Evolutionary conservation across 2,797 vertebrate genomes (phyloP), one percentile per base, ranked within the genome.

Genomic region (Aldrovandia affinis): DNA sequence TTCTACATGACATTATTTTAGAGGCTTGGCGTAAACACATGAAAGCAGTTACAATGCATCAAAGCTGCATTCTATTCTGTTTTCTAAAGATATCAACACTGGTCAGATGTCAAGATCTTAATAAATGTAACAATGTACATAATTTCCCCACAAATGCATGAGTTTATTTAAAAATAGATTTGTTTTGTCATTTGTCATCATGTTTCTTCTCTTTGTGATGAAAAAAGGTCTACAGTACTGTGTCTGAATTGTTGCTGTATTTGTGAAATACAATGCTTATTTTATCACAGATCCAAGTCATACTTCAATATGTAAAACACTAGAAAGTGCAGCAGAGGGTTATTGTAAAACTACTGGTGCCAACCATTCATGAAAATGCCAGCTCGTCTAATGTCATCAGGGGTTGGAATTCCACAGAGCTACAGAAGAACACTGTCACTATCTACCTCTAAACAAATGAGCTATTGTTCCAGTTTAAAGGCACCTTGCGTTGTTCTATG

Each of bases 91-190:
- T 77, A 77, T 47, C 73, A 77, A 77, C 25, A 77, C 73, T 77
- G 73, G 42, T 25, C 42, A 77, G 33, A 77, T 77, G 73, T 44
- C 39, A n/a, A n/a, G 39, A 47, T 77, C 42, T 77, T 77, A n/a
- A 77, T 25, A 25, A 39, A 5, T 54, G 8, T 57, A 30, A 80
- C 15, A 61, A 61, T 61, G 79, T 59, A 81, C 8, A 81, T 59
- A 42, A 81, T 81, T 57, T 57, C 33, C 55, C 54, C 55, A 44
- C 33, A 59, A 55, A 59, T 81, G 79, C 79, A 81, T 61, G 55
- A 3, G 18, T 80, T 54, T 55, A 30, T 77, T 77, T 44, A 47
- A 77, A 36, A 77, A 87, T 83, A 84, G 83, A 89, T 78, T 83
- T 77, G 73, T 47, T 44, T 80, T 80, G 28, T 80, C 50, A n/a